Evolutionary conservation across 2,888 invertebrate species (phyloP), one percentile per base, ranked within the genome.

Genomic region (Empis stercorea): DNA sequence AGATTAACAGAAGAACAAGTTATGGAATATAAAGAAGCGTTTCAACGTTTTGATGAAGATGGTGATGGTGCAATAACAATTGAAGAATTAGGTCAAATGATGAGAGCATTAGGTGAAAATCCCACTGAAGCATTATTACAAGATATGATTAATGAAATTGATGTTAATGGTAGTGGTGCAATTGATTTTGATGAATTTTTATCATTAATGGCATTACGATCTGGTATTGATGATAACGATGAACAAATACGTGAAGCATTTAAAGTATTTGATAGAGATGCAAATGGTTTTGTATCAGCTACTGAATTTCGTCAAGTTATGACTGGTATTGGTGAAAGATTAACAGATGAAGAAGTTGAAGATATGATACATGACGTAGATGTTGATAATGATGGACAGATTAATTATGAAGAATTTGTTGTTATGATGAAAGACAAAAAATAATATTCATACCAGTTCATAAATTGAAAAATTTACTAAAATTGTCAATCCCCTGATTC

Each of bases 181-280:
- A 93, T 95, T 72, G 93, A 94, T 75, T 95, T 95, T 74, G 92
- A 92, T 59, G 94, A 95, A 74, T 95, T 95, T 77, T 79, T 95
- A 60, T 93, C 93, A 64, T 93, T 95, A 92, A 94, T 95, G 94
- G 93, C 93, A 62, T 81, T 92, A 63, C 94, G 93, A 78, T 92
- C 93, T 91, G 93, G 93, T 72, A 93, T 93, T 76, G 93, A 92
- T 50, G 93, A 94, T 73, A 85, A 88, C 68, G 91, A 92, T 77
- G 92, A 93, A 71, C 93, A 94, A 73, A 92, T 95, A 71, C 82
- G 92, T 70, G 93, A 94, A 71, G 93, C 94, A 57, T 87, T 94
- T 82, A 82, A 91, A 72, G 92, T 88, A 59, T 93, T 94, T 74
- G 93, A 94, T 76, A 92, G 93, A 75, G 93, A 94, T 75, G 92